Evolutionary conservation across 2,888 invertebrate species (phyloP).

Genomic region (Isoperla grammatica): DNA sequence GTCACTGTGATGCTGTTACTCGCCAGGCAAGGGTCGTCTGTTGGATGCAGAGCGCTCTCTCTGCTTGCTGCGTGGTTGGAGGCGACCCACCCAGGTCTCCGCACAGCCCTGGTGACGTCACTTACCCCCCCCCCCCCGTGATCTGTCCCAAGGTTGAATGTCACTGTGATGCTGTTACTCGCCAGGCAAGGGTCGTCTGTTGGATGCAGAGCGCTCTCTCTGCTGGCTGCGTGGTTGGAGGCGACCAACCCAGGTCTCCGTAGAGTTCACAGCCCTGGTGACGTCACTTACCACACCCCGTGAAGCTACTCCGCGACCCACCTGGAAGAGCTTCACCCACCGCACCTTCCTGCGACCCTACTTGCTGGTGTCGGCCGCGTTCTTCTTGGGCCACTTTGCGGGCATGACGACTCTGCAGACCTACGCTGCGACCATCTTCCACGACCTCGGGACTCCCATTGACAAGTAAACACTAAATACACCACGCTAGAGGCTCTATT

Average conservation of each 20-base stretch:
- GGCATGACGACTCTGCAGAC: slow-evolving; percentile 65
- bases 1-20: too few species aligned
- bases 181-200: slow-evolving; percentile 25
- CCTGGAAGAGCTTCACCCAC: slow-evolving; percentile 28
- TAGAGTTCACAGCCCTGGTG: slow-evolving; percentile 41
- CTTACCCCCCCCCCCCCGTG: too few species aligned
- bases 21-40: too few species aligned
- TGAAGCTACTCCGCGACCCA: not conserved
- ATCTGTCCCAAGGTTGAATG: too few species aligned
- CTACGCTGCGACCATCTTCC: slow-evolving; percentile 51
- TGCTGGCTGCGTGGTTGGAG: slow-evolving; percentile 69
- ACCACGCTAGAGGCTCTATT: too few species aligned
- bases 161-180: too few species aligned
- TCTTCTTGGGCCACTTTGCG: slow-evolving; percentile 69
- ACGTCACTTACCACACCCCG: not conserved
- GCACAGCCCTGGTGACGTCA: too few species aligned
- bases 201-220: slow-evolving; percentile 42
- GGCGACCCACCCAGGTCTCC: too few species aligned
- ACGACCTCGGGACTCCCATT: slow-evolving; percentile 60
- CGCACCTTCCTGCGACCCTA: slow-evolving; percentile 64
- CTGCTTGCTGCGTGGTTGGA: too few species aligned
- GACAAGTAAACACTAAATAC: slow-evolving; percentile 47
- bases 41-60: too few species aligned
- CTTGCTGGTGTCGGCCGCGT: slow-evolving; percentile 57
- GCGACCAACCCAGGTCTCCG: slow-evolving; percentile 51